Percentiles rank a stretch among this genome's conserved stretches.
These are phyloP conservation scores for Lepidurus couesii DNA, from an alignment of 1,140 invertebrate genomes.

Conservation along the genomic window DNA sequence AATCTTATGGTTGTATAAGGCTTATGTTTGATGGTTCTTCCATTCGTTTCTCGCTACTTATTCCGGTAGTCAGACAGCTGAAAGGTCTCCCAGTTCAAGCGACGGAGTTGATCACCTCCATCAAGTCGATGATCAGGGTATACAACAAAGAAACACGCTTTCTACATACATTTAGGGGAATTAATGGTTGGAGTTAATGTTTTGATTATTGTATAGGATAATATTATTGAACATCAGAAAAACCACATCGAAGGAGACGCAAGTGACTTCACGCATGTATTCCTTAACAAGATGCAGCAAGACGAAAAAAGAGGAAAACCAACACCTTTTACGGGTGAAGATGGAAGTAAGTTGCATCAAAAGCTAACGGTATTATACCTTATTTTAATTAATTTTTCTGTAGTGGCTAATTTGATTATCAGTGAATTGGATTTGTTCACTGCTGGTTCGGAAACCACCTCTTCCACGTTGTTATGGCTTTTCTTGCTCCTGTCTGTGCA, in stretches of 20 bases:
- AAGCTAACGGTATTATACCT: too few species aligned
- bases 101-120: neutral
- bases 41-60: conserved; percentile 16
- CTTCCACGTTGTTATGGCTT: neutral
- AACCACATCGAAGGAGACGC: neutral
- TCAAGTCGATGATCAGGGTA: too few species aligned
- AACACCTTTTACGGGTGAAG: neutral
- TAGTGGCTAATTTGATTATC: neutral
- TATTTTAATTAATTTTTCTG: neutral
- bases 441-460: conserved; percentile 1
- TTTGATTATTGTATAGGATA: neutral
- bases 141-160: too few species aligned
- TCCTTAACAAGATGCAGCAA: neutral
- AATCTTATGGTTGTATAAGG: neutral
- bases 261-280: neutral
- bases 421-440: neutral
- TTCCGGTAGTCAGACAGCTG: conserved; percentile 27
- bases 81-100: conserved; percentile 28
- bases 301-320: too few species aligned
- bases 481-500: neutral
- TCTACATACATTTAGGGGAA: too few species aligned
- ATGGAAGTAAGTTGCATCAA: neutral
- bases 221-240: neutral
- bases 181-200: too few species aligned
- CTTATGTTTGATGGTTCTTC: neutral